Percentiles rank a stretch among this genome's conserved stretches.
Conservation (phyloP, 2,888 invertebrate genomes). For the Cantharis nigra region DNA sequence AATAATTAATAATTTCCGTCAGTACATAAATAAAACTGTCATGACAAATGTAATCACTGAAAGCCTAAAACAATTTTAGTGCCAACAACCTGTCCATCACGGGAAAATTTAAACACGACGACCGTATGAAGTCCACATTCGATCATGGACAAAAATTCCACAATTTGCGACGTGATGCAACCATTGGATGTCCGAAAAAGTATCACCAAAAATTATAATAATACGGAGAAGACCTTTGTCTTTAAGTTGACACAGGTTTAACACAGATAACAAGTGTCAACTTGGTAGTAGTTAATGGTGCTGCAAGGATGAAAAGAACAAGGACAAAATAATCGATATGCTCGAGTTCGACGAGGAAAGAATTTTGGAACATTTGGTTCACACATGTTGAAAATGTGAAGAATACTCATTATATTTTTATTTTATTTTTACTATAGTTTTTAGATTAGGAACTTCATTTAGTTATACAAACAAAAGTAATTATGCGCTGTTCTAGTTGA, state of each 20-base stretch:
- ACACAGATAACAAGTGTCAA: slow-evolving; percentile 50
- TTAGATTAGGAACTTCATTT: slow-evolving; percentile 44
- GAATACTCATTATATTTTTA: slow-evolving; percentile 42
- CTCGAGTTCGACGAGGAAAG: slow-evolving; percentile 24
- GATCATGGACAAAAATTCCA: slow-evolving; percentile 5
- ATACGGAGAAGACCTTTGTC: slow-evolving; percentile 6
- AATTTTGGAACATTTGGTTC: slow-evolving; percentile 41
- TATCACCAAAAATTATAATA: not conserved
- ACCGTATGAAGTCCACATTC: not conserved
- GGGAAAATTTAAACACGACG: slow-evolving; percentile 1
- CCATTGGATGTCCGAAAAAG: not conserved
- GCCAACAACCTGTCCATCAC: slow-evolving; percentile 26
- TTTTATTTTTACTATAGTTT: slow-evolving; percentile 39
- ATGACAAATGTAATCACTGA: slow-evolving; percentile 19
- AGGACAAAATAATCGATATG: slow-evolving; percentile 31
- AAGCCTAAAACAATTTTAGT: slow-evolving; percentile 15
- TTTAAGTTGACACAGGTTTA: slow-evolving; percentile 36
- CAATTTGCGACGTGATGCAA: not conserved
- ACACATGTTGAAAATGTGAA: slow-evolving; percentile 44
- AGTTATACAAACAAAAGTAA: slow-evolving; percentile 44
- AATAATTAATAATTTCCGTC: slow-evolving; percentile 19
- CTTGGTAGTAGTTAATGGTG: slow-evolving; percentile 46
- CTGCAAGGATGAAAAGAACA: slow-evolving; percentile 43
- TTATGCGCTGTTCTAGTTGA: slow-evolving; percentile 36
- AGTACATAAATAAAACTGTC: slow-evolving; percentile 17